Base-by-base conservation (phyloP, 1,140 invertebrate genomes). In the Drosophila eugracilis region DNA sequence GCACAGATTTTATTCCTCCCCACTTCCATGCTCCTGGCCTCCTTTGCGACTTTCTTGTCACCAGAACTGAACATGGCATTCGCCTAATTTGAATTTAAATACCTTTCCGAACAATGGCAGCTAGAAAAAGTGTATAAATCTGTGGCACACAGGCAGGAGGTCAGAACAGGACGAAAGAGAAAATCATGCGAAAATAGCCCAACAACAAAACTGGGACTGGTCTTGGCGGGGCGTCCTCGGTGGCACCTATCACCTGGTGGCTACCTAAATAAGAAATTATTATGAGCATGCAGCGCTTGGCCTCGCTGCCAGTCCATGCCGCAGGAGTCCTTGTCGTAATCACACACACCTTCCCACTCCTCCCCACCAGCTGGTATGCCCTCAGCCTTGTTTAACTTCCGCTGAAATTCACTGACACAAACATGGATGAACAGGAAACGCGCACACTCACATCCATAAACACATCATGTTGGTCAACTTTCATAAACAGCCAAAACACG, bases 1-100 rank as follows among this genome's bases (percentile, higher is more conserved):
- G 15, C 41, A 42, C 4, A 67, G 39, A 50, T 50, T 19, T 49
- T 1, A 50, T 44, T 58, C 9, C 19, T 12, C 21, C n/a, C 1
- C n/a, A n/a, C n/a, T n/a, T n/a, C n/a, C n/a, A n/a, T n/a, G n/a
- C n/a, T n/a, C n/a, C n/a, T n/a, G n/a, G n/a, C n/a, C 2, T 7
- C 34, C 26, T 15, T 5, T 3, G 10, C 17, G 39, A 41, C 6
- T 19, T 48, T 57, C 63, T 62, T 88, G 83, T 81, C 83, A 88
- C 39, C 62, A 58, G 66, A 78, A 75, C 67, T 66, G 52, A 75
- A 81, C 78, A 86, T 88, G 83, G 81, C 78, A 81, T 78, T 81
- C 80, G 65, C 83, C 76, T 86, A 86, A 86, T 86, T 81, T 88
- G 83, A 88, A 86, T 86, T 86, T 86, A 86, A 86, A 75, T 49